These are phyloP conservation scores for Tethya wilhelma DNA, from an alignment of 37 sponge, comb jelly and placozoan species.

Conservation along the genomic window DNA sequence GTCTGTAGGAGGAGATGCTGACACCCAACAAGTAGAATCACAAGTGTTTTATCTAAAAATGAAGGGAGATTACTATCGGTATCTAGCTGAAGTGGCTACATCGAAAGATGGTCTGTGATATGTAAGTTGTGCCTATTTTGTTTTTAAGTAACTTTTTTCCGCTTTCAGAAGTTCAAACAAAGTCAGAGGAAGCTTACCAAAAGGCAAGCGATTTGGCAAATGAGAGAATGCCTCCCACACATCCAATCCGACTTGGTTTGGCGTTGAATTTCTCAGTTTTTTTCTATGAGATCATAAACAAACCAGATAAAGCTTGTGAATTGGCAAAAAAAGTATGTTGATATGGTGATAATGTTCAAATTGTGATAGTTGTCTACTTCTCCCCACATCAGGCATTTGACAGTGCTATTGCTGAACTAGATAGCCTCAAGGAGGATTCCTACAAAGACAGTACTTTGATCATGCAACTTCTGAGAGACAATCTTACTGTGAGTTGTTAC, in stretches of 20 bases:
- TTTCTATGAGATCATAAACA: slow-evolving; percentile 78
- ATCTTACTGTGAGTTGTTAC: slow-evolving; percentile 87
- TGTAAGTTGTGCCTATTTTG: background rate
- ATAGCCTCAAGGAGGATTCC: slow-evolving; percentile 77
- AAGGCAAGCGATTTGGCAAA: slow-evolving; percentile 50
- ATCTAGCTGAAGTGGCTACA: slow-evolving; percentile 88
- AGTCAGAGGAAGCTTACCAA: slow-evolving; percentile 66
- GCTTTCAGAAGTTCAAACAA: slow-evolving; percentile 27
- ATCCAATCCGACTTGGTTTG: slow-evolving; percentile 84
- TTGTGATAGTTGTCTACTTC: background rate
- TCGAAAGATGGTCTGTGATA: slow-evolving; percentile 11
- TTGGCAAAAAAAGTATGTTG: slow-evolving; percentile 74
- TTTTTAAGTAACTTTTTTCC: background rate
- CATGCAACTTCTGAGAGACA: slow-evolving; percentile 94
- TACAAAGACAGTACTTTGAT: slow-evolving; percentile 97
- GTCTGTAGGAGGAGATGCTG: background rate
- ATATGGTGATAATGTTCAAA: slow-evolving; percentile 1
- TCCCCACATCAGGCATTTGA: slow-evolving; percentile 71
- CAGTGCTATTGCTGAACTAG: slow-evolving; percentile 88
- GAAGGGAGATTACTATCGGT: slow-evolving; percentile 98
- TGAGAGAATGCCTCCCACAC: slow-evolving; percentile 55
- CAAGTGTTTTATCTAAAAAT: slow-evolving; percentile 96
- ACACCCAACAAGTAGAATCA: slow-evolving; percentile 25
- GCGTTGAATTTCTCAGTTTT: slow-evolving; percentile 93
- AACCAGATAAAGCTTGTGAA: slow-evolving; percentile 73